Evolutionary conservation across 2,888 invertebrate species (phyloP), one percentile per base, ranked within the genome.

Genomic region (Agonopterix alstromeriana): DNA sequence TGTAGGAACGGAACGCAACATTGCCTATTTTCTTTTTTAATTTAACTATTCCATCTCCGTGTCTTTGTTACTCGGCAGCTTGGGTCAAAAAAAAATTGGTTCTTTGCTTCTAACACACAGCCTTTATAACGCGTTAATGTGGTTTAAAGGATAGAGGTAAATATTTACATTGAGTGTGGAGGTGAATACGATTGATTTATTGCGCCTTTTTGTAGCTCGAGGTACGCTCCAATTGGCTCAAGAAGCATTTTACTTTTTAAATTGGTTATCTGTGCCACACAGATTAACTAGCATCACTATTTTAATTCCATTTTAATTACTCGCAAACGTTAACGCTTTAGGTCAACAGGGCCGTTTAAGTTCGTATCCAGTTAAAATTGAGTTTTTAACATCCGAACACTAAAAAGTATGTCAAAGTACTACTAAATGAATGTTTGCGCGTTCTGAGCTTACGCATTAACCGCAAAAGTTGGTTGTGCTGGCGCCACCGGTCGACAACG

Each of bases 391-490:
- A 57, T 48, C 55, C 42, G 53, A 55, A 52, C 56, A 50, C 54
- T 60, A 69, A 70, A 70, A 84, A 78, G 81, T 86, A 63, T 85
- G 84, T 79, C 86, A 82, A 73, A 79, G 76, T 72, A 71, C 73
- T 80, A 78, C 73, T 80, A 78, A 80, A 76, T 67, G 70, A 57
- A 58, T 70, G 69, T 74, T 73, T 72, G 75, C 62, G 60, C 55
- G 63, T 59, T 58, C 27, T 69, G 71, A 63, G 69, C 65, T 70
- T 75, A 74, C 77, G 73, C 77, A 73, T 80, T 77, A 81, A 81
- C 82, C 80, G 77, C 81, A 76, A 80, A 79, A 73, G 63, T 66
- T 62, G 68, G 63, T 60, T 53, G 55, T 51, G 53, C 56, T 57
- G 74, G 73, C 75, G 77, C 75, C 74, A 66, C 63, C 48, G 55